A percentile compares a stretch with the other conserved stretches of the same genome.
Conservation (phyloP, 2,888 invertebrate genomes). For the Drosophila prostipennis region DNA sequence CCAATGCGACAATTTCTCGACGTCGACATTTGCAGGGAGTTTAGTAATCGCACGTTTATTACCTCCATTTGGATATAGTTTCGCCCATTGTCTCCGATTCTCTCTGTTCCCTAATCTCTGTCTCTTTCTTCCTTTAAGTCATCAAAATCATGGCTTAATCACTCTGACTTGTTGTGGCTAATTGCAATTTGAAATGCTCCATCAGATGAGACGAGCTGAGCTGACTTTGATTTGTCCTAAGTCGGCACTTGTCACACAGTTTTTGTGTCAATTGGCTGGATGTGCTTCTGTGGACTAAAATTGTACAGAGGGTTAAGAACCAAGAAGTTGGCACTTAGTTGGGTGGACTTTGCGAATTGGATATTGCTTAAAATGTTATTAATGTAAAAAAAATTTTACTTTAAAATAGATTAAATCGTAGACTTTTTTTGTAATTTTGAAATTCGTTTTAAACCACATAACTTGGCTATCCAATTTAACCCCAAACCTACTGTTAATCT, state of each 20-base stretch:
- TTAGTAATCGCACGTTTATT: conserved; percentile 52
- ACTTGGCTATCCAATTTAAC: background rate
- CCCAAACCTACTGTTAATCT: conserved; percentile 1
- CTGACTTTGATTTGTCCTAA: conserved; percentile 48
- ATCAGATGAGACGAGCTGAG: conserved; percentile 35
- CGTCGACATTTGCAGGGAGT: conserved; percentile 27
- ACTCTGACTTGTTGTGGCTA: conserved; percentile 49
- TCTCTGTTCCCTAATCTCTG: background rate
- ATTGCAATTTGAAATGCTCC: conserved; percentile 53
- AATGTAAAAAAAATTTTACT: too few species aligned
- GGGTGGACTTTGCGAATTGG: background rate
- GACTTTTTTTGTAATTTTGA: too few species aligned
- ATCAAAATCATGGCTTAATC: conserved; percentile 50
- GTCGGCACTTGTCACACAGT: conserved; percentile 12
- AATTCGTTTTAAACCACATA: too few species aligned
- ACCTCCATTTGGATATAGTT: conserved; percentile 36
- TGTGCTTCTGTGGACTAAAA: background rate
- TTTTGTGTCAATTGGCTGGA: conserved; percentile 18
- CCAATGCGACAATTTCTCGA: conserved; percentile 42
- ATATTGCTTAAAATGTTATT: too few species aligned
- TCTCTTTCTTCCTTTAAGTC: conserved; percentile 16
- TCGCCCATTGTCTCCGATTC: conserved; percentile 16
- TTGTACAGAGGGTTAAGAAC: background rate
- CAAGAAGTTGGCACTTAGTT: background rate
- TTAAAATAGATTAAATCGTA: too few species aligned